Evolutionary conservation across 92 coral and sea anemone genomes (phyloP), one percentile per base, ranked within the genome.

Genomic region (Muricea muricata): DNA sequence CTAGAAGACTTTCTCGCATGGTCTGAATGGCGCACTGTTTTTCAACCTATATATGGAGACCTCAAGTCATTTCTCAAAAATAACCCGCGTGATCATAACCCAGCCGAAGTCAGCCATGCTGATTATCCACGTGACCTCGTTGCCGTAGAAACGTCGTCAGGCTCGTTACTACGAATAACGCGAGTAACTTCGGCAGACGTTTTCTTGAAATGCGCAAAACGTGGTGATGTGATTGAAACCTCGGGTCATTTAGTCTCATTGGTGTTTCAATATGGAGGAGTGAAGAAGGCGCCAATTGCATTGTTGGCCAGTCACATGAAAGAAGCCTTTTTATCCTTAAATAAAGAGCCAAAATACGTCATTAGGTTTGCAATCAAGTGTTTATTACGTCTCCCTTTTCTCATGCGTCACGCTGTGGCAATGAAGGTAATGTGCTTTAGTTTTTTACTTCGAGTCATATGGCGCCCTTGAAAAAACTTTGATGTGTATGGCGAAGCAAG

Each of bases 231-330:
- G 2, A 73, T 93, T 52, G 94, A 94, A 34, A 50, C 97, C 3
- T 87, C 97, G 15, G 97, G 97, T 29, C 96, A 90, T 73, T 65
- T 94, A 71, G 98, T 93, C 23, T 94, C 98, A 18, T 82, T 94
- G 87, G 94, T 94, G 34, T 85, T 94, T 29, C 76, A 84, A 28
- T 86, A 89, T 85, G 97, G 98, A 17, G 91, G 94, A 33, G 88
- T 94, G 28, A 66, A 79, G 29, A 87, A 87, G 58, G 86, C 98
- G 15, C 98, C 98, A 13, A 81, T 93, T 24, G 89, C 93, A 18
- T 76, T 94, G 58, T 86, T 94, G 63, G 86, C 93, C 67, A 94
- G 93, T 75, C 94, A 94, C 87, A 87, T 94, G 46, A 87, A 87
- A 26, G 85, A 90, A 23, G 87, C 90, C 4, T 45, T 94, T n/a